Conservation (phyloP, 2,888 invertebrate genomes). For the Frankliniella intonsa region DNA sequence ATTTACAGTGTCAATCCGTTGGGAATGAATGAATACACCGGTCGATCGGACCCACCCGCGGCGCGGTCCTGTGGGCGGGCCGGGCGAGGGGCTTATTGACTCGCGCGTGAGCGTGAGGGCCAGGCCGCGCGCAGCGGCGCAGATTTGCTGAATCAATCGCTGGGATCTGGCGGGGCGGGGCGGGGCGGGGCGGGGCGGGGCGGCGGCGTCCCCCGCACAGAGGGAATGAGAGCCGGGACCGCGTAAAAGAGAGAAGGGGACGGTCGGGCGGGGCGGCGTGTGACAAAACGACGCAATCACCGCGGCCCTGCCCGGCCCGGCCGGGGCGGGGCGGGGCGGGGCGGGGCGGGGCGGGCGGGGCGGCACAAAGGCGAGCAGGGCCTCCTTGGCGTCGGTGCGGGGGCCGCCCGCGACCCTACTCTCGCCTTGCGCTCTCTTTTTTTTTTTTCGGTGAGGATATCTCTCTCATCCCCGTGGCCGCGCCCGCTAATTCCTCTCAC, state of each 20-base stretch:
- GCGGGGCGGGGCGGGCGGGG: neutral
- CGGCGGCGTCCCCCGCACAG: neutral
- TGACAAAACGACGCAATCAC: constrained; percentile 24
- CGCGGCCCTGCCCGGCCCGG: neutral
- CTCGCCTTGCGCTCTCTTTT: too few relatives aligned
- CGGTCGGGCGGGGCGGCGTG: neutral
- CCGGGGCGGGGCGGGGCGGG: neutral
- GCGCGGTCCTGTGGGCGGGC: too few relatives aligned
- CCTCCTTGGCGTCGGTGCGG: too few relatives aligned
- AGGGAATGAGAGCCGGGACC: neutral
- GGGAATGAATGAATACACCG: too few relatives aligned
- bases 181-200: neutral
- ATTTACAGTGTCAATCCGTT: too few relatives aligned
- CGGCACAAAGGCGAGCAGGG: too few relatives aligned
- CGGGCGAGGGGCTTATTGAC: neutral
- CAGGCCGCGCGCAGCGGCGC: neutral
- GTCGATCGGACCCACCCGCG: too few relatives aligned
- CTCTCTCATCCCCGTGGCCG: too few relatives aligned
- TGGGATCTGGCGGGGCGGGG: neutral
- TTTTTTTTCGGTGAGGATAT: too few relatives aligned
- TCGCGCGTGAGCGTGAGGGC: neutral
- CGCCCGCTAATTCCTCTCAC: too few relatives aligned
- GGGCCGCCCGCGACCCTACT: too few relatives aligned
- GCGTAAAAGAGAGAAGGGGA: neutral
- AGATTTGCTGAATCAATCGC: constrained; percentile 4